Percentiles rank a stretch among this genome's conserved stretches.
Conservation (phyloP, 2,113 vertebrate species). For the Hipposideros armiger region DNA sequence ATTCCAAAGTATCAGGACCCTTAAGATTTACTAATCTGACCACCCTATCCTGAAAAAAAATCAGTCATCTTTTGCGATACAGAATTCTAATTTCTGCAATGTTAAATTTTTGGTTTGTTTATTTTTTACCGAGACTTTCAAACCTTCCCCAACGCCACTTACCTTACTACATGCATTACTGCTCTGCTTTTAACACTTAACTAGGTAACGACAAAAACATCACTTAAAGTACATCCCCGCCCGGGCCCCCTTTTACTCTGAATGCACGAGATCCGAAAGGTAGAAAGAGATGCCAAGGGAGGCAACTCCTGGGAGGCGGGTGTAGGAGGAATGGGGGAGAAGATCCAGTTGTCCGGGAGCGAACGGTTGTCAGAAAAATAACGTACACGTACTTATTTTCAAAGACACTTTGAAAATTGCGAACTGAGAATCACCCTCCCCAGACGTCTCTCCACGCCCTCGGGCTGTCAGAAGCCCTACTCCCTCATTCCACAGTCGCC, state of each 20-base stretch:
- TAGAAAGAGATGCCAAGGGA: background rate
- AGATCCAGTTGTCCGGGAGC: background rate
- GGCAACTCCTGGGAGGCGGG: background rate
- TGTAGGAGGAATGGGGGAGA: rapidly evolving
- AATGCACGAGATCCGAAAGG: background rate
- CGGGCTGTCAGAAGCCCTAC: background rate
- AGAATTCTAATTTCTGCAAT: background rate
- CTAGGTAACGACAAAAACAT: background rate
- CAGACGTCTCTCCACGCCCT: background rate
- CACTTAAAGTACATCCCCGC: background rate
- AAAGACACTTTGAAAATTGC: background rate
- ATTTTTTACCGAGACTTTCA: background rate
- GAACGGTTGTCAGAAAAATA: background rate
- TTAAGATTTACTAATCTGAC: background rate
- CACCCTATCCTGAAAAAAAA: background rate
- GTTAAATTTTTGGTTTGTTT: background rate
- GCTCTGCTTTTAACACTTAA: background rate
- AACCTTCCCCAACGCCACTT: background rate
- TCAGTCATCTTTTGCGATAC: background rate
- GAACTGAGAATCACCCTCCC: background rate
- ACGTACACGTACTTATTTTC: background rate
- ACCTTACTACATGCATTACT: background rate
- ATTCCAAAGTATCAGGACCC: background rate
- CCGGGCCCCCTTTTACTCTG: background rate
- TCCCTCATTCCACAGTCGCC: background rate